A percentile compares a stretch with the other conserved stretches of the same genome.
Evolutionary conservation across 2,888 invertebrate genomes (phyloP).

Genomic region (Tyria jacobaeae): DNA sequence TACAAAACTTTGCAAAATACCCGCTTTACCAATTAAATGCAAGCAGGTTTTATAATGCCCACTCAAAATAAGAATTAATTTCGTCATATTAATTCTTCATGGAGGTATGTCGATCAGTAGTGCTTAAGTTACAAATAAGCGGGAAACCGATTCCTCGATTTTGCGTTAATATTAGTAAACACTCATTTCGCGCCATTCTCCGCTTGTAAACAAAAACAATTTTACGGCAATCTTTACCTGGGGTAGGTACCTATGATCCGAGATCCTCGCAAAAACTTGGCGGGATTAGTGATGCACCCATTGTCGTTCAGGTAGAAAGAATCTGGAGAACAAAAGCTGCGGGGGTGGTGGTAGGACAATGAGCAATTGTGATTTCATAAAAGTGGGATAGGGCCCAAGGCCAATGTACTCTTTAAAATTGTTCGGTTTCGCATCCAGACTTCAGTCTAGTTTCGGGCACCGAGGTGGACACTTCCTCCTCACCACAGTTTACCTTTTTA

Average conservation of each 20-base stretch:
- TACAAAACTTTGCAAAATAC: not conserved
- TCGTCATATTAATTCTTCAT: not conserved
- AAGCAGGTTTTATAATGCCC: not conserved
- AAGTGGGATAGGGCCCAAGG: conserved; percentile 78
- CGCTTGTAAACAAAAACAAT: conserved; percentile 78
- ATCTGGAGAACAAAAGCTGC: conserved; percentile 52
- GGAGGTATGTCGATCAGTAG: conserved; percentile 20
- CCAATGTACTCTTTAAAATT: conserved; percentile 80
- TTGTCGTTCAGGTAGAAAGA: conserved; percentile 41
- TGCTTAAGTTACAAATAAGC: conserved; percentile 54
- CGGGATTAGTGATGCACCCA: conserved; percentile 51
- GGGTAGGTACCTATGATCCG: conserved; percentile 25
- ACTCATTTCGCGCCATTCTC: conserved; percentile 79
- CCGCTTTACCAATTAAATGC: not conserved
- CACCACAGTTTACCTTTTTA: conserved; percentile 40
- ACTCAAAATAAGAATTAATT: not conserved
- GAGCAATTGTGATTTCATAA: conserved; percentile 66
- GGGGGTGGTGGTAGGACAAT: conserved; percentile 61
- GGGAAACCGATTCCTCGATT: conserved; percentile 68
- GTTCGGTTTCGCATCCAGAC: conserved; percentile 76
- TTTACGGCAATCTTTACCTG: conserved; percentile 72
- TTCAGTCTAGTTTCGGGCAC: conserved; percentile 81
- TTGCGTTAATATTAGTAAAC: conserved; percentile 78
- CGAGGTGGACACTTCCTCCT: conserved; percentile 72
- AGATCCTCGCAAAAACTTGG: conserved; percentile 57